Evolutionary conservation across 2,888 invertebrate genomes (phyloP), one percentile per base, ranked within the genome.

Genomic region (Conus canariensis): DNA sequence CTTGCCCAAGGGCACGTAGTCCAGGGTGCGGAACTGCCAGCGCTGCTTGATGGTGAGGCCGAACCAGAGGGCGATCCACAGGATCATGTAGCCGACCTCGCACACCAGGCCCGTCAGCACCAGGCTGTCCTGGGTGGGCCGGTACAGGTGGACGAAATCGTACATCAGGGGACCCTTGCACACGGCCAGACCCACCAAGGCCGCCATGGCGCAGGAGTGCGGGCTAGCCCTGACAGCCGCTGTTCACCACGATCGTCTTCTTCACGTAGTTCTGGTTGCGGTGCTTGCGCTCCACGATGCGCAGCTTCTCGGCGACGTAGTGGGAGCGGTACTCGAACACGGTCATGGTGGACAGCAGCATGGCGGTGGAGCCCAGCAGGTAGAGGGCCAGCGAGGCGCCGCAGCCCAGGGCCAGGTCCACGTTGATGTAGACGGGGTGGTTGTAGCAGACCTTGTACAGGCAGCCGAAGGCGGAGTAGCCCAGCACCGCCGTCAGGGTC

Each of bases 61-160:
- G 86, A 98, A 97, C 98, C 98, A 98, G 90, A 98, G 97, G 3
- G 98, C 97, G 92, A 98, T 97, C 98, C 98, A 98, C 12, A 98
- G 97, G 93, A 98, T 97, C 93, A 98, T 97, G 96, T 98, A 98
- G 85, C 93, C 93, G 12, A 95, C 95, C 90, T 95, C 95, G 25
- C 94, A 91, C 9, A 96, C 92, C 19, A 95, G 93, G 85, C 94
- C 93, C 7, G 94, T 92, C 77, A 96, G 91, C 12, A 95, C 85
- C 82, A 96, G 91, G 22, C 91, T 87, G 90, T 95, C 95, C 56
- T 93, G 93, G 7, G 95, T 94, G 67, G 93, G 88, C n/a, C 95
- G 88, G 91, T 92, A 92, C 93, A 98, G 97, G 82, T 98, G 97
- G 88, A 98, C 98, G 93, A 98, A 97, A 96, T 98, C 98, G 96